Conservation (phyloP, 2,797 vertebrate species). For the Atherinosoma microstoma region DNA sequence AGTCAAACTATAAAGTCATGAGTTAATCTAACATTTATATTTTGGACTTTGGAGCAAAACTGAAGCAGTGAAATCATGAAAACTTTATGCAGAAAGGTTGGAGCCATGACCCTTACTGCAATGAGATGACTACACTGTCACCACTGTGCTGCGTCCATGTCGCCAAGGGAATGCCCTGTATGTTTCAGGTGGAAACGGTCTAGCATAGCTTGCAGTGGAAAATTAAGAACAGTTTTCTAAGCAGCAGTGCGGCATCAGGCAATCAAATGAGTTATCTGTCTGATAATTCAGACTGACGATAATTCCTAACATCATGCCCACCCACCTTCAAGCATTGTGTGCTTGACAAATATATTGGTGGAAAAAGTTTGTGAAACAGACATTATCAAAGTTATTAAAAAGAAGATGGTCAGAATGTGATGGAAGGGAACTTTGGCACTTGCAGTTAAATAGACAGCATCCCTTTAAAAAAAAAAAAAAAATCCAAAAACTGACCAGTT, state of each 20-base stretch:
- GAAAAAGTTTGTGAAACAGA: too few species aligned
- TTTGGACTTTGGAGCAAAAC: neutral
- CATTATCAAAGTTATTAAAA: neutral
- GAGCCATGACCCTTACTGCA: neutral
- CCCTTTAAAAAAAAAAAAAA: neutral
- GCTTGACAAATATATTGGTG: neutral
- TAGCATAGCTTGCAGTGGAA: neutral
- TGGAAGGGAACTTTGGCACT: neutral
- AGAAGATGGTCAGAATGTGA: neutral
- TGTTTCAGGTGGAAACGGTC: too few species aligned
- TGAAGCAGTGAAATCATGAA: neutral
- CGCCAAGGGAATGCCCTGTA: too few species aligned
- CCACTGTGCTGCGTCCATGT: too few species aligned
- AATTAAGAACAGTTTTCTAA: neutral
- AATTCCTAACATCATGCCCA: neutral
- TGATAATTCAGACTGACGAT: neutral
- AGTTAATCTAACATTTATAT: neutral
- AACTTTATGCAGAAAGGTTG: neutral
- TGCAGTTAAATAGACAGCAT: neutral
- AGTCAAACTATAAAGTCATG: neutral
- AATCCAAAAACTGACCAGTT: neutral
- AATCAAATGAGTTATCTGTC: neutral
- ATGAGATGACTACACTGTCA: neutral
- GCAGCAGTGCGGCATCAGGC: neutral
- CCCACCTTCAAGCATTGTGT: neutral